Evolutionary conservation across 2,888 invertebrate genomes (phyloP).

Genomic region (Smittia sp.): DNA sequence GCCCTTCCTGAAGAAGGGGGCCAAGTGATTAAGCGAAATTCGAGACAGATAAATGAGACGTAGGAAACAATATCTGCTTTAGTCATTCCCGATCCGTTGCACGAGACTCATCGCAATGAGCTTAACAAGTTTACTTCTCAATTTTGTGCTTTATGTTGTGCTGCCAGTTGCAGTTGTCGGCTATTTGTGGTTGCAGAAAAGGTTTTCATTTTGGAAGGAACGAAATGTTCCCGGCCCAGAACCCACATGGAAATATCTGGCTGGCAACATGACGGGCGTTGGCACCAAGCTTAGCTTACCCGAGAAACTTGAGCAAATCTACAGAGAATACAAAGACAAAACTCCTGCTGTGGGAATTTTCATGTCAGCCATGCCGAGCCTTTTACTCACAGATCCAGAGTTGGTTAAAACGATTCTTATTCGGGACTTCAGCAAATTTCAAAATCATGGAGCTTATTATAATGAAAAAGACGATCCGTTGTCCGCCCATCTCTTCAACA

Average conservation of each 20-base stretch:
- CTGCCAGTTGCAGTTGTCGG: slow-evolving; percentile 24
- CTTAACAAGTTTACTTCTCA: background rate
- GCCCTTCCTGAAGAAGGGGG: too few relatives aligned
- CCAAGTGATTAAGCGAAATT: too few relatives aligned
- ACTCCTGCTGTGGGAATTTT: slow-evolving; percentile 42
- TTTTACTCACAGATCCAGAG: slow-evolving; percentile 42
- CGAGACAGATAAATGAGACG: too few relatives aligned
- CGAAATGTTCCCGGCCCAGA: slow-evolving; percentile 42
- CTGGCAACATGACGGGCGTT: slow-evolving; percentile 42
- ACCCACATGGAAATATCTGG: slow-evolving; percentile 42
- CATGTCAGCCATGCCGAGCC: slow-evolving; percentile 41
- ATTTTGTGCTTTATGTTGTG: background rate
- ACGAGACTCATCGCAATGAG: background rate
- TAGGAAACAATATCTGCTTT: too few relatives aligned
- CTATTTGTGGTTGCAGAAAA: slow-evolving; percentile 7
- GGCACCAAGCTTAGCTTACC: background rate
- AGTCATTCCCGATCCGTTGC: background rate
- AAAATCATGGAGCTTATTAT: slow-evolving; percentile 43
- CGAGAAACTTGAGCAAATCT: slow-evolving; percentile 30
- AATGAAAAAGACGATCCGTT: slow-evolving; percentile 43
- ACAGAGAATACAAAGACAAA: slow-evolving; percentile 42
- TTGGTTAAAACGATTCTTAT: slow-evolving; percentile 42
- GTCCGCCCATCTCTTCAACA: slow-evolving; percentile 43
- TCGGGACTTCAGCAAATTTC: slow-evolving; percentile 43
- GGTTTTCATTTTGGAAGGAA: slow-evolving; percentile 41